Percentiles rank a stretch among this genome's conserved stretches.
phyloP scores from a whole-genome alignment of 2,888 invertebrate species.

The Pecten maximus region DNA sequence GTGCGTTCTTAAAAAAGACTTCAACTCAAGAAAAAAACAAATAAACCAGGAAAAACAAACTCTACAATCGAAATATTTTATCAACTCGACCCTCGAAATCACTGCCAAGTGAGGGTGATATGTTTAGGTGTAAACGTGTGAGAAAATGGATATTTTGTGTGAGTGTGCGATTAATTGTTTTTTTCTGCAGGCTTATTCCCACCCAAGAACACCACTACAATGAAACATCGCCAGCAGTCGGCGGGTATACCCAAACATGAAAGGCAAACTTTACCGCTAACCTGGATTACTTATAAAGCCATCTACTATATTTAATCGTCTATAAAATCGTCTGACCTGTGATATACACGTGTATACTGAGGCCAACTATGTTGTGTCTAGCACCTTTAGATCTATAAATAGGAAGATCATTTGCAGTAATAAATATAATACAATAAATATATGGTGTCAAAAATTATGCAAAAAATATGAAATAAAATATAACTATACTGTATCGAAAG shows the following conservation, averaged over 20 bases:
- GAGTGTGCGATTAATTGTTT: background rate
- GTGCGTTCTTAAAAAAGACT: conserved; percentile 5
- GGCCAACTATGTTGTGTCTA: conserved; percentile 23
- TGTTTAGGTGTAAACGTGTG: conserved; percentile 25
- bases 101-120: conserved; percentile 7
- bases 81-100: background rate
- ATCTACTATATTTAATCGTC: conserved; percentile 5
- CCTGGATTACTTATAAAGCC: conserved; percentile 3
- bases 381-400: background rate
- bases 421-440: background rate
- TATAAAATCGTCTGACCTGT: conserved; percentile 26
- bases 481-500: background rate
- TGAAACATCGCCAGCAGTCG: background rate
- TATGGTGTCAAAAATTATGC: background rate
- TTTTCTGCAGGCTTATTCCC: background rate
- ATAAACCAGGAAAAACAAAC: background rate
- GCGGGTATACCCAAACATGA: conserved; percentile 24
- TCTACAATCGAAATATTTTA: background rate
- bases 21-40: conserved; percentile 17
- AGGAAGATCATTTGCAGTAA: background rate
- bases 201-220: background rate
- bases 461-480: background rate
- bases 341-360: background rate
- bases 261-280: conserved; percentile 16
- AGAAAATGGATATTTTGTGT: conserved; percentile 6